Conservation (phyloP, 2,113 vertebrate genomes). For the Empidonax traillii region DNA sequence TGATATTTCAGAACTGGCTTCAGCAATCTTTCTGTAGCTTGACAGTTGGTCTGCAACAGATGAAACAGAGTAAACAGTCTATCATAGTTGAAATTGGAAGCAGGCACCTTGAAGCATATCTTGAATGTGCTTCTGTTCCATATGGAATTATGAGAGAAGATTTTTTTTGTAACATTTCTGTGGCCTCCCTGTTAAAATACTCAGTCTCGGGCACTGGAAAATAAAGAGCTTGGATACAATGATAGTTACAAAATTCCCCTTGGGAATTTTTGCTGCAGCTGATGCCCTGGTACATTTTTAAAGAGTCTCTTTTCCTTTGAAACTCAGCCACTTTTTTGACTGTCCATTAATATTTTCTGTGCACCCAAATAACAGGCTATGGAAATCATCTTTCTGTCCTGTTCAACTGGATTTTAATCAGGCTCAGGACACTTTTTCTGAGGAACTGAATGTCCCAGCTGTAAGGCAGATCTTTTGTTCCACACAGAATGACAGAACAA, state of each 20-base stretch:
- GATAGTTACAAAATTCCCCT: not conserved
- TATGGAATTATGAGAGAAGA: not conserved
- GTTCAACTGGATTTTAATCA: not conserved
- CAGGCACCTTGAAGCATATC: constrained; percentile 11
- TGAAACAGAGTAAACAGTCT: not conserved
- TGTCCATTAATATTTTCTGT: not conserved
- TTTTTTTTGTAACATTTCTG: not conserved
- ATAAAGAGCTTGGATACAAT: not conserved
- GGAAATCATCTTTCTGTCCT: not conserved
- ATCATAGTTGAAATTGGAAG: constrained; percentile 8
- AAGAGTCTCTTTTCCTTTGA: not conserved
- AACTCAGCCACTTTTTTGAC: not conserved
- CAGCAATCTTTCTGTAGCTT: not conserved
- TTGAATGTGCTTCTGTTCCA: not conserved
- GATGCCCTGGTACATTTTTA: not conserved
- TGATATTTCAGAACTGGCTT: not conserved
- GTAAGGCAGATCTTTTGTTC: not conserved
- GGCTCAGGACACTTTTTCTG: not conserved
- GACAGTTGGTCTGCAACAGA: not conserved
- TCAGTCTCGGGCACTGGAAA: not conserved
- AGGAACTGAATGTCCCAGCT: not conserved
- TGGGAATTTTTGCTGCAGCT: not conserved
- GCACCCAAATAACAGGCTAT: not conserved
- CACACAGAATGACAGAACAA: not conserved
- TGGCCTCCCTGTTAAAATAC: not conserved